A percentile compares a stretch with the other conserved stretches of the same genome.
phyloP scores from a whole-genome alignment of 2,888 invertebrate species.

The Megaustenia siamemsis region DNA sequence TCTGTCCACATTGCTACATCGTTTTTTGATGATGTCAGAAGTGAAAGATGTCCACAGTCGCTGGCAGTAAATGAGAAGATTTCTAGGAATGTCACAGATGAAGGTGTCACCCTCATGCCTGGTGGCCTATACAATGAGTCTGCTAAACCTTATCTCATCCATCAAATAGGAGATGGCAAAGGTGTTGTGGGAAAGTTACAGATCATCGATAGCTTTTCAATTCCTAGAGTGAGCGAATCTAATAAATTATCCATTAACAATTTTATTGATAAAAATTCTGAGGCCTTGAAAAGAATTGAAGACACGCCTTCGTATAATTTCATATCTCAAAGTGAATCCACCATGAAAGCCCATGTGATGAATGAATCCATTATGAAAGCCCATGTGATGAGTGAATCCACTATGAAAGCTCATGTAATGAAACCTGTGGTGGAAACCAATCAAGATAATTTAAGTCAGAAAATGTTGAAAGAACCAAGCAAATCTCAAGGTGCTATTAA shows the following conservation, averaged over 20 bases:
- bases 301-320: not conserved
- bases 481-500: conserved; percentile 51
- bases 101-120: conserved; percentile 51
- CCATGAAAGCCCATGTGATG: too few species aligned
- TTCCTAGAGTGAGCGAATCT: not conserved
- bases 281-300: not conserved
- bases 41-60: not conserved
- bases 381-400: too few species aligned
- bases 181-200: conserved; percentile 42
- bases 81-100: conserved; percentile 41
- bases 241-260: not conserved
- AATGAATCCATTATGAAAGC: too few species aligned
- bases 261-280: not conserved
- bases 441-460: too few species aligned
- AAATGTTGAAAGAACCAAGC: conserved; percentile 16
- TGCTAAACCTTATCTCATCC: conserved; percentile 17
- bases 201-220: conserved; percentile 15
- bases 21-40: conserved; percentile 37
- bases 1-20: conserved; percentile 43
- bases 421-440: not conserved
- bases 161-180: conserved; percentile 53
- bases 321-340: not conserved
- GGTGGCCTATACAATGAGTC: conserved; percentile 14
- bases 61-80: conserved; percentile 17
- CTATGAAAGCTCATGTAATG: not conserved